Evolutionary conservation across 2,888 invertebrate species (phyloP), one percentile per base, ranked within the genome.

Genomic region (Bhutanitis thaidina): DNA sequence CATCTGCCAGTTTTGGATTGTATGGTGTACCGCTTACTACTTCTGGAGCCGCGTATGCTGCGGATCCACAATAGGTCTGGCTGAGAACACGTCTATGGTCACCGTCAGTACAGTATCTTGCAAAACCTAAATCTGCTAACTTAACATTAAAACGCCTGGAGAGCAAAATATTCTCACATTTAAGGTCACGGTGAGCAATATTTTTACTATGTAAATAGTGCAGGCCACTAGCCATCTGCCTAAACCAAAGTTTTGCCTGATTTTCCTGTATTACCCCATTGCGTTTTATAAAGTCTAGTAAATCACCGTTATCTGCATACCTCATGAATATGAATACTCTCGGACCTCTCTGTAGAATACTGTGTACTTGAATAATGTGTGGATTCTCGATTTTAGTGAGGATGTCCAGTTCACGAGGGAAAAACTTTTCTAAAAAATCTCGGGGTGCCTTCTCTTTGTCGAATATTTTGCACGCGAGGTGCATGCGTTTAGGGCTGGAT

Each of bases 41-140:
- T 85, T 98, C 98, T 0, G 98, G 98, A 1, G 98, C 97, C 0
- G 98, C 98, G 77, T 98, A 98, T 0, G 98, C 97, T 1, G 97
- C 97, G 3, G 97, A 98, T n/a, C 98, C 98, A 74, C 98, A 98
- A 71, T 96, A 98, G 0, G 98, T 98, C 74, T 94, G 93, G 67
- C 97, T 97, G 50, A 96, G 91, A 4, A 96, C 93, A 32, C 95
- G 90, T 48, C 93, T 91, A 43, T 96, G 95, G 43, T 92, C 92
- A 1, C 91, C 89, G 64, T 95, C 93, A 0, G 92, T 90, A 74
- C 95, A 95, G 70, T 94, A 95, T 59, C 97, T 92, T 1, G 97
- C 96, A 77, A 98, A 98, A 25, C 98, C 98, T 77, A 98, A 98
- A 85, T 98, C 98, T 1, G 97, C 97, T 46, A 98, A 85, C 80